Evolutionary conservation across 2,888 invertebrate species (phyloP).

Genomic region (Pedicia rivosa): DNA sequence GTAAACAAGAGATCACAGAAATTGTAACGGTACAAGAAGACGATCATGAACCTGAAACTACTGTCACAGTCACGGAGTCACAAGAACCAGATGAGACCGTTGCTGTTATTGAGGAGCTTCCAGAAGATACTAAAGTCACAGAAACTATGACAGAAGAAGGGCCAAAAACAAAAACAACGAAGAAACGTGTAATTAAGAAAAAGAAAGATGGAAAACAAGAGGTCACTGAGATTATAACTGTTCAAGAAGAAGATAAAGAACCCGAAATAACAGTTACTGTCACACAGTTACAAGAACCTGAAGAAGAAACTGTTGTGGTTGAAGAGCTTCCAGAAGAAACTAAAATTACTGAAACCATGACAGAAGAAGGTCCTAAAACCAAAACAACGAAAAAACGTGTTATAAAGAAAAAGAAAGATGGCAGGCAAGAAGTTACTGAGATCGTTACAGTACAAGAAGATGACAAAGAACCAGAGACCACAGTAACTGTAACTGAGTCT

Average conservation of each 20-base stretch:
- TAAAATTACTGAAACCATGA: conserved; percentile 22
- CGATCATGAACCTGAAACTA: conserved; percentile 21
- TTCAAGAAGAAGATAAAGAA: conserved; percentile 26
- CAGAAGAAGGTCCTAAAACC: conserved; percentile 19
- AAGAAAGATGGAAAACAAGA: conserved; percentile 24
- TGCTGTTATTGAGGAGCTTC: conserved; percentile 11
- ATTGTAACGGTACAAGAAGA: conserved; percentile 28
- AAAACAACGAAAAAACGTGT: conserved; percentile 22
- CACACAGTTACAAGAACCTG: no score
- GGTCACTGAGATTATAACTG: conserved; percentile 27
- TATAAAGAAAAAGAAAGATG: conserved; percentile 23
- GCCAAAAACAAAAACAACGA: conserved; percentile 19
- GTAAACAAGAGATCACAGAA: conserved; percentile 26
- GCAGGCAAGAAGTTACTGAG: conserved; percentile 24
- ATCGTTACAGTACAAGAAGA: conserved; percentile 25
- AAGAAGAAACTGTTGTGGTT: conserved; percentile 8
- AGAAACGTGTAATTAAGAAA: conserved; percentile 23
- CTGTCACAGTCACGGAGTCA: conserved; percentile 17
- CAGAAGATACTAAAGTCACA: conserved; percentile 19
- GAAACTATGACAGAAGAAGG: conserved; percentile 24
- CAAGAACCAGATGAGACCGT: conserved; percentile 14
- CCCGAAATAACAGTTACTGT: conserved; percentile 25
- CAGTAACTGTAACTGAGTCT: conserved; percentile 14
- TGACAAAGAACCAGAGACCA: conserved; percentile 21
- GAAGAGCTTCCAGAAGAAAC: conserved; percentile 27